A percentile compares a stretch with the other conserved stretches of the same genome.
phyloP scores from a whole-genome alignment of 2,888 invertebrate genomes.

The Cordilura impudica region DNA sequence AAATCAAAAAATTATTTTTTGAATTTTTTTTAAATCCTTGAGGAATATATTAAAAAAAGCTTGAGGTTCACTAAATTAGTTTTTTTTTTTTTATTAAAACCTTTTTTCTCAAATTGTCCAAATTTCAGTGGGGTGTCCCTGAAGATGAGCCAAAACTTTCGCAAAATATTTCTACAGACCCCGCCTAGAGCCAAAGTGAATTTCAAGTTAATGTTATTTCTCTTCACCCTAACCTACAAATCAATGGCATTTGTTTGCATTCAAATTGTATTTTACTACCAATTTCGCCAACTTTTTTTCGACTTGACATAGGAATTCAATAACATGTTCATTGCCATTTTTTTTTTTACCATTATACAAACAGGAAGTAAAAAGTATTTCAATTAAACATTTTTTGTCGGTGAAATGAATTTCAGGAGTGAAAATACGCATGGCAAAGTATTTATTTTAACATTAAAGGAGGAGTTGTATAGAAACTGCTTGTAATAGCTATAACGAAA shows the following conservation, averaged over 20 bases:
- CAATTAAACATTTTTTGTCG: slow-evolving; percentile 41
- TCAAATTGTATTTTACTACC: not conserved
- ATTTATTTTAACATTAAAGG: not conserved
- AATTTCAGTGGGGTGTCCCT: too few relatives aligned
- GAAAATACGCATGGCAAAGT: slow-evolving; percentile 1
- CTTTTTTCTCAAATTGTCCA: too few relatives aligned
- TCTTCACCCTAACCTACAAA: too few relatives aligned
- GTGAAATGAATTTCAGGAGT: slow-evolving; percentile 8
- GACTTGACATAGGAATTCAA: slow-evolving; percentile 15
- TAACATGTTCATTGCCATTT: not conserved
- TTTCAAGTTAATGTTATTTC: too few relatives aligned
- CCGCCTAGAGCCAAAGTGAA: too few relatives aligned
- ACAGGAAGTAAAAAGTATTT: slow-evolving; percentile 19
- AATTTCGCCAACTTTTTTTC: not conserved
- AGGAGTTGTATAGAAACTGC: slow-evolving; percentile 5
- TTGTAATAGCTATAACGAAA: slow-evolving; percentile 40
- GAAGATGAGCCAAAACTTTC: too few relatives aligned
- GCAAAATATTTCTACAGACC: too few relatives aligned
- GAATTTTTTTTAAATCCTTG: too few relatives aligned
- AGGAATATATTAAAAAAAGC: too few relatives aligned
- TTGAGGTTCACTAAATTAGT: too few relatives aligned
- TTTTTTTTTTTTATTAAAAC: too few relatives aligned
- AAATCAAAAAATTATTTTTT: too few relatives aligned
- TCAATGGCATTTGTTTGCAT: not conserved
- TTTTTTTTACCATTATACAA: slow-evolving; percentile 7